A percentile compares a stretch with the other conserved stretches of the same genome.
phyloP scores from a whole-genome alignment of 1,140 invertebrate species.

The Drosophila virilis region DNA sequence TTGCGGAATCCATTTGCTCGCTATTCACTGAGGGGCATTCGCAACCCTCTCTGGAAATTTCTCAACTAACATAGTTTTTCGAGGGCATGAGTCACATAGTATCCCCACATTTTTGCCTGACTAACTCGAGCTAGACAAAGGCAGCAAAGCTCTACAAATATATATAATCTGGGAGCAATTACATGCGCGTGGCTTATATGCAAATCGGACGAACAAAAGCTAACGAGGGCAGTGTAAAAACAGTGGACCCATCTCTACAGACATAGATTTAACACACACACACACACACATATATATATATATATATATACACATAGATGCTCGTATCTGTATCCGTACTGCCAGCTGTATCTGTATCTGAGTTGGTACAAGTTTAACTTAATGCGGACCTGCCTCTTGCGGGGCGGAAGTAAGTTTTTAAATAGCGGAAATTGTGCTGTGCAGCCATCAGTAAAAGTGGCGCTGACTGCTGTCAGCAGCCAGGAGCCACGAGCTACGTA shows the following conservation, averaged over 20 bases:
- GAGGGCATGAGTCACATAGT: slow-evolving; percentile 9
- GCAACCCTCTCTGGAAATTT: neutral
- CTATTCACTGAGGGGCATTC: neutral
- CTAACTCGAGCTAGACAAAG: slow-evolving; percentile 15
- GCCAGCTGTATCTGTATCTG: slow-evolving; percentile 20
- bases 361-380: slow-evolving; percentile 42
- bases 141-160: slow-evolving; percentile 16
- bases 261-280: neutral
- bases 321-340: neutral
- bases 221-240: slow-evolving; percentile 40
- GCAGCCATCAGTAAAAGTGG: slow-evolving; percentile 72
- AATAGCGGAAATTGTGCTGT: slow-evolving; percentile 81
- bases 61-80: neutral
- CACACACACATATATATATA: slow-evolving; percentile 7
- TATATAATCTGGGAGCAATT: slow-evolving; percentile 48
- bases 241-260: slow-evolving; percentile 14
- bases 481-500: slow-evolving; percentile 13
- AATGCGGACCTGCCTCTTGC: slow-evolving; percentile 18
- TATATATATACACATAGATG: slow-evolving; percentile 3
- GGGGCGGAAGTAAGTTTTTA: slow-evolving; percentile 73
- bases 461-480: slow-evolving; percentile 46
- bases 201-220: slow-evolving; percentile 49
- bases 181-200: slow-evolving; percentile 47
- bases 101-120: neutral
- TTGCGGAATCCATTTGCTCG: neutral